A percentile compares a stretch with the other conserved stretches of the same genome.
Evolutionary conservation across 2,888 invertebrate genomes (phyloP).

Genomic region (Mesopsocus fuscifrons): DNA sequence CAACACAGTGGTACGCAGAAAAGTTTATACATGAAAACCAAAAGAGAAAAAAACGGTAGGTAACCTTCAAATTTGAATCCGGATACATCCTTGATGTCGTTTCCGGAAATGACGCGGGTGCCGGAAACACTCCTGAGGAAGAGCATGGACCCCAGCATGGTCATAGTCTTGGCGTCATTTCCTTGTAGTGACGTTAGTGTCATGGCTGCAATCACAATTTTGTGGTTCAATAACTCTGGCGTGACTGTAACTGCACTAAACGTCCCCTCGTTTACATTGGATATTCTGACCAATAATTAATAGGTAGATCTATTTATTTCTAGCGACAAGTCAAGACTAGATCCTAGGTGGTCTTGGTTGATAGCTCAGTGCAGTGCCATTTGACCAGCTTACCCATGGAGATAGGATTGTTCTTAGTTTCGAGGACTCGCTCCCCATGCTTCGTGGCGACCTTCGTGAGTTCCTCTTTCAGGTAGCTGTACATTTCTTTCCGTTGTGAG

Average conservation of each 20-base stretch:
- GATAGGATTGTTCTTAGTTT: conserved; percentile 45
- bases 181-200: conserved; percentile 24
- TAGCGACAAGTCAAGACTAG: no score
- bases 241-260: no score
- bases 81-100: conserved; percentile 32
- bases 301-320: no score
- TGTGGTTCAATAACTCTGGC: no score
- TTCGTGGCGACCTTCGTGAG: conserved; percentile 33
- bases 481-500: conserved; percentile 37
- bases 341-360: no score
- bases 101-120: conserved; percentile 37
- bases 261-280: no score
- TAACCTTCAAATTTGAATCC: conserved; percentile 36
- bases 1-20: conserved; percentile 1
- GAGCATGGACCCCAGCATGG: conserved; percentile 50
- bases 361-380: no score
- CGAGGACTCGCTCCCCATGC: conserved; percentile 37
- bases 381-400: conserved; percentile 48
- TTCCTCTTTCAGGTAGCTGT: conserved; percentile 35
- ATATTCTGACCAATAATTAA: no score
- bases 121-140: conserved; percentile 54
- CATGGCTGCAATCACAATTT: conserved; percentile 24
- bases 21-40: no score
- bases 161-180: conserved; percentile 27
- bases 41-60: no score